Percentiles rank a stretch among this genome's conserved stretches.
These are phyloP conservation scores for Epizoanthus rinbou DNA, from an alignment of 92 coral and sea anemone species.

Conservation along the genomic window DNA sequence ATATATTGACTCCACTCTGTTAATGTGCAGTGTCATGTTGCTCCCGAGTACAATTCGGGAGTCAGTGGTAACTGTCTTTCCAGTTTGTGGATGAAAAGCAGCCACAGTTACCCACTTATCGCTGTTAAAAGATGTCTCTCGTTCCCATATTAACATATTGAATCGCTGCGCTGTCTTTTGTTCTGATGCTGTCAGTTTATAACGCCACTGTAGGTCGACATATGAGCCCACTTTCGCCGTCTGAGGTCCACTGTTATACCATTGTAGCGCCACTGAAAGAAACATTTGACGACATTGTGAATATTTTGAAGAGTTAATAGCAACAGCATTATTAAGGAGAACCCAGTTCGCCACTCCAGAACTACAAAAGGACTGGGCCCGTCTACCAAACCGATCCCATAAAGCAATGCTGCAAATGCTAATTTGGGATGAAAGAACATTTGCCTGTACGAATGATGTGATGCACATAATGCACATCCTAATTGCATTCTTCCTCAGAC, in stretches of 20 bases:
- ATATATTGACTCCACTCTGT: slow-evolving; percentile 21
- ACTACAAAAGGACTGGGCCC: too few relatives aligned
- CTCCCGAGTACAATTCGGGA: slow-evolving; percentile 22
- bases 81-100: slow-evolving; percentile 28
- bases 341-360: too few relatives aligned
- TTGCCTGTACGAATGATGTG: too few relatives aligned
- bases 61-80: slow-evolving; percentile 22
- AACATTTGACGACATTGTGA: neutral
- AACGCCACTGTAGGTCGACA: slow-evolving; percentile 15
- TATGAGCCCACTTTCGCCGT: neutral
- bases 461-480: too few relatives aligned
- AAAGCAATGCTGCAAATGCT: too few relatives aligned
- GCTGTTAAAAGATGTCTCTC: slow-evolving; percentile 24
- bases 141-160: slow-evolving; percentile 37
- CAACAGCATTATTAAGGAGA: too few relatives aligned
- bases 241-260: slow-evolving; percentile 35
- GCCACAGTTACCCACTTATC: slow-evolving; percentile 33
- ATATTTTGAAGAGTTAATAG: too few relatives aligned
- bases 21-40: slow-evolving; percentile 23
- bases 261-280: slow-evolving; percentile 26
- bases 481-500: too few relatives aligned
- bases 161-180: slow-evolving; percentile 20
- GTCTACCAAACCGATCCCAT: too few relatives aligned
- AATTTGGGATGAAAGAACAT: too few relatives aligned
- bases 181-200: slow-evolving; percentile 33